Evolutionary conservation across 2,113 vertebrate genomes (phyloP).

Genomic region (Zosterops borbonicus): DNA sequence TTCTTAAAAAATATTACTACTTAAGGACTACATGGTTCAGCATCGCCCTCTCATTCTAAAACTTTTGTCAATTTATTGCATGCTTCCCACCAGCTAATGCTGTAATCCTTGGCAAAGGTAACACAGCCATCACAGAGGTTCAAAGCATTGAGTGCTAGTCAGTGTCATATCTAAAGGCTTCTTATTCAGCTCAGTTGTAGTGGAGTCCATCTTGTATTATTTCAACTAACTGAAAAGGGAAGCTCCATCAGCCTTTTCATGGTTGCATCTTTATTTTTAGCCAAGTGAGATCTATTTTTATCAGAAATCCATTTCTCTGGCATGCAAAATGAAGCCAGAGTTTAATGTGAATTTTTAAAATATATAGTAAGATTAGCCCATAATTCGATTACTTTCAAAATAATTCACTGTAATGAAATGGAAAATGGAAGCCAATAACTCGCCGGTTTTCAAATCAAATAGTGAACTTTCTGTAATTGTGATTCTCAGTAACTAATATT

Average conservation of each 20-base stretch:
- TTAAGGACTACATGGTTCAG: background rate
- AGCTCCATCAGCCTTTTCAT: background rate
- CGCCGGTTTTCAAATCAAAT: background rate
- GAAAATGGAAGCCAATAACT: background rate
- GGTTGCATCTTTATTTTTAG: background rate
- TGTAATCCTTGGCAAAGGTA: background rate
- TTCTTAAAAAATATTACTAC: background rate
- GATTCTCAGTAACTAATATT: background rate
- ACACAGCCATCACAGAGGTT: background rate
- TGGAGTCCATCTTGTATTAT: background rate
- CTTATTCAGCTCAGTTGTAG: background rate
- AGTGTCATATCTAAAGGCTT: background rate
- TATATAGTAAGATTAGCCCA: background rate
- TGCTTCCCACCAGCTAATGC: background rate
- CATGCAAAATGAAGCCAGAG: background rate
- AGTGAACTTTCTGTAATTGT: background rate
- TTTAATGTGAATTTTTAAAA: background rate
- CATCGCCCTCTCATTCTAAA: background rate
- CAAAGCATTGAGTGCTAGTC: accelerated
- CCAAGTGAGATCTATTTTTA: background rate
- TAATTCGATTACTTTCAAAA: background rate
- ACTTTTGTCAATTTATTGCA: background rate
- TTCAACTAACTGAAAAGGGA: background rate
- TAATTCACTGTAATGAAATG: background rate
- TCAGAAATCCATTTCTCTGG: background rate